Percentiles rank a stretch among this genome's conserved stretches.
Conservation (phyloP, 92 coral and sea anemone species). For the Montipora capitata region DNA sequence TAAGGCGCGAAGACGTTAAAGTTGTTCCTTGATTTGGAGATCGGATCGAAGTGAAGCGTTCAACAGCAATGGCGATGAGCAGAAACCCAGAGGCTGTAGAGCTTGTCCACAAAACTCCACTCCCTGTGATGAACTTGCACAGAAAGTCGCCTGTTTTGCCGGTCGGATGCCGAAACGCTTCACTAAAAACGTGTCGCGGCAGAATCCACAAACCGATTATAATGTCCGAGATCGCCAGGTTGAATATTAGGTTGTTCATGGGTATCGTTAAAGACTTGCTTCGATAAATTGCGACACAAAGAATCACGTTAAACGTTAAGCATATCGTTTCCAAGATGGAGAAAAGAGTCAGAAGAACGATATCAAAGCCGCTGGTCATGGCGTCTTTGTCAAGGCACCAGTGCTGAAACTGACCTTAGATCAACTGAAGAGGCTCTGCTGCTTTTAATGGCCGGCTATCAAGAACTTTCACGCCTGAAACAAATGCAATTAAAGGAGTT, state of each 20-base stretch:
- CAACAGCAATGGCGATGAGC: slow-evolving; percentile 82
- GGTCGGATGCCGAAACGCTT: slow-evolving; percentile 66
- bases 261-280: slow-evolving; percentile 72
- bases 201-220: slow-evolving; percentile 69
- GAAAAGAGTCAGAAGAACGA: slow-evolving; percentile 52
- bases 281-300: slow-evolving; percentile 58
- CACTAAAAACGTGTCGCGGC: slow-evolving; percentile 77
- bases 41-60: slow-evolving; percentile 72
- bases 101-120: slow-evolving; percentile 84
- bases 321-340: slow-evolving; percentile 46
- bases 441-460: too few relatives aligned
- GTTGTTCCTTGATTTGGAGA: slow-evolving; percentile 44
- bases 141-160: slow-evolving; percentile 61
- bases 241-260: slow-evolving; percentile 75
- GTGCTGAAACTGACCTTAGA: too few relatives aligned
- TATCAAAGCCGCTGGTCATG: slow-evolving; percentile 12
- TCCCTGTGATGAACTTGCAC: slow-evolving; percentile 84
- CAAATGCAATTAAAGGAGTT: too few relatives aligned
- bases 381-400: not conserved
- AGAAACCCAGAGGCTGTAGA: slow-evolving; percentile 79
- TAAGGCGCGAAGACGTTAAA: slow-evolving; percentile 47
- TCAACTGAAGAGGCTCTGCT: too few relatives aligned
- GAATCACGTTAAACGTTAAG: slow-evolving; percentile 67
- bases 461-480: too few relatives aligned
- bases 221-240: slow-evolving; percentile 78